A percentile compares a stretch with the other conserved stretches of the same genome.
phyloP scores from a whole-genome alignment of 2,113 vertebrate species.

The Eira barbara region DNA sequence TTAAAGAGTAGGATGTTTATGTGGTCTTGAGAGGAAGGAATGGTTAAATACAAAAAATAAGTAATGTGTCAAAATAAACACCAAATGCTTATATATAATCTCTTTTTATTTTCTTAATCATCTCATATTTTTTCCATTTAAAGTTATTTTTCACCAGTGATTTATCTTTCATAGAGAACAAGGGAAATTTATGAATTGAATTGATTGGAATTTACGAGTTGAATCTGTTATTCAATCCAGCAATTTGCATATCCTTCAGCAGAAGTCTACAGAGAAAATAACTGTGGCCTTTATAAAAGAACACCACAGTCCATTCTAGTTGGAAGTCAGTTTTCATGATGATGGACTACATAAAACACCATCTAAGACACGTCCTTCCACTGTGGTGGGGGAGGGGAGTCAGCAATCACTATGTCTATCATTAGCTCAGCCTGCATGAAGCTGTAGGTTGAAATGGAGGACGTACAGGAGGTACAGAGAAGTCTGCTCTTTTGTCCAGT shows the following conservation, averaged over 20 bases:
- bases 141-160: slow-evolving; percentile 34
- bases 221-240: background rate
- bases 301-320: background rate
- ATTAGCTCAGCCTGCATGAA: background rate
- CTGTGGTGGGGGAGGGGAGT: no score
- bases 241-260: background rate
- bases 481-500: background rate
- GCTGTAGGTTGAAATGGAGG: background rate
- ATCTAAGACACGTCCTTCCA: background rate
- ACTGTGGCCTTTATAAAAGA: background rate
- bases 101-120: background rate
- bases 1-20: background rate
- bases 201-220: no score
- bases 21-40: background rate
- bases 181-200: background rate
- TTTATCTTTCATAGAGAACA: background rate
- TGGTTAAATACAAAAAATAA: background rate
- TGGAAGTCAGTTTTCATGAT: background rate
- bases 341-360: background rate
- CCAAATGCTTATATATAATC: background rate
- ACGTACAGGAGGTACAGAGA: background rate
- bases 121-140: background rate
- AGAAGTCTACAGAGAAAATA: background rate
- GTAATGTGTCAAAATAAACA: background rate
- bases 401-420: background rate